A percentile compares a stretch with the other conserved stretches of the same genome.
Evolutionary conservation across 2,113 vertebrate species (phyloP).

Genomic region (Sphyrna mokarran): DNA sequence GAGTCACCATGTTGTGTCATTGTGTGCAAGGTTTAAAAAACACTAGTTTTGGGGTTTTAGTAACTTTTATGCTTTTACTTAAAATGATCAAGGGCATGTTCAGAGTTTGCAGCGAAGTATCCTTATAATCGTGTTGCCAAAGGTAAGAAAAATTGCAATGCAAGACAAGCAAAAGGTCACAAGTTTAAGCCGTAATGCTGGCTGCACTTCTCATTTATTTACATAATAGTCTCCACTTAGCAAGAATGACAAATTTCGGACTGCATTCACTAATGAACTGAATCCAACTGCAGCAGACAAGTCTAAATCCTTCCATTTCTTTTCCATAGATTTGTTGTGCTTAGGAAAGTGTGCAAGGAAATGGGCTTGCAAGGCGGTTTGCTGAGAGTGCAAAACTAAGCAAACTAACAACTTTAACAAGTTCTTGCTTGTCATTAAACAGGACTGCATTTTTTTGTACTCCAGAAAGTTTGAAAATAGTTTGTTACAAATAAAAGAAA

Average conservation of each 20-base stretch:
- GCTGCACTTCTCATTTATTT: background rate
- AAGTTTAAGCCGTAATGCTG: conserved; percentile 11
- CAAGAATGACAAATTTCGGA: background rate
- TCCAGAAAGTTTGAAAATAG: background rate
- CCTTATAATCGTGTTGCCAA: background rate
- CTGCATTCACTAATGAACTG: background rate
- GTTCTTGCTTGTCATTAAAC: background rate
- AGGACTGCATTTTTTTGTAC: background rate
- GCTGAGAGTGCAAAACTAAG: background rate
- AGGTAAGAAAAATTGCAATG: conserved; percentile 12
- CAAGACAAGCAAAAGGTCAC: conserved; percentile 3
- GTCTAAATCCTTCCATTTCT: background rate
- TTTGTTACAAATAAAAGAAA: background rate
- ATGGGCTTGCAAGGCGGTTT: background rate
- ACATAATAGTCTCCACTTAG: background rate
- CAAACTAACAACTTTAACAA: background rate
- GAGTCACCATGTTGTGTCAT: background rate
- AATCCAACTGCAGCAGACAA: background rate
- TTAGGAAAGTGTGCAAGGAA: background rate
- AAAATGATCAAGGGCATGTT: background rate
- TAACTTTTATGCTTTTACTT: background rate
- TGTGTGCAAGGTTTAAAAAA: background rate
- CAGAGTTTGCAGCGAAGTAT: background rate
- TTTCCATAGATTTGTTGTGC: background rate
- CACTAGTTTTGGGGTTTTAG: background rate